Evolutionary conservation across 1,140 invertebrate genomes (phyloP).

Genomic region (Bacillus rossius): DNA sequence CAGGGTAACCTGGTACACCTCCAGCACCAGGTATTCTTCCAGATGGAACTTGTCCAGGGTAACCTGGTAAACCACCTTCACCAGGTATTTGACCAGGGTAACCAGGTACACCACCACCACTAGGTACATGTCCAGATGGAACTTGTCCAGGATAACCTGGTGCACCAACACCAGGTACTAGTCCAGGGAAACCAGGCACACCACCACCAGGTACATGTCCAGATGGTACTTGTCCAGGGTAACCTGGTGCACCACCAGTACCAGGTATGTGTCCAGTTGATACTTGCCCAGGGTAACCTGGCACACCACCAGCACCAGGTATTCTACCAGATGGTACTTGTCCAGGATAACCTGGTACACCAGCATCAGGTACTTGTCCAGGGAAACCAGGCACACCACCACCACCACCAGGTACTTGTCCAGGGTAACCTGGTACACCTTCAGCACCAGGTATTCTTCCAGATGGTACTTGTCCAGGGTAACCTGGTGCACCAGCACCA

Average conservation of each 20-base stretch:
- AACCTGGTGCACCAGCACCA: conserved; percentile 2
- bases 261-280: conserved; percentile 15
- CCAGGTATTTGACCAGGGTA: conserved; percentile 18
- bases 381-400: too few species aligned
- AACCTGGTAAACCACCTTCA: not conserved
- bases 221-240: too few species aligned
- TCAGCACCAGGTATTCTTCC: too few species aligned
- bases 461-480: not conserved
- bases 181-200: not conserved
- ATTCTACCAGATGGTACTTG: too few species aligned
- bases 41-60: not conserved
- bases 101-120: not conserved
- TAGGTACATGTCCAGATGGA: not conserved
- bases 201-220: too few species aligned
- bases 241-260: too few species aligned
- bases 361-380: too few species aligned
- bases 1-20: conserved; percentile 7
- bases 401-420: too few species aligned
- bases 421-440: too few species aligned
- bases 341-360: not conserved
- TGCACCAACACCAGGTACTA: conserved; percentile 19
- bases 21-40: conserved; percentile 1
- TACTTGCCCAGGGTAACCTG: too few species aligned
- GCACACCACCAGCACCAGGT: too few species aligned
- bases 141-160: conserved; percentile 4